Conservation (phyloP, 2,113 vertebrate species). For the Ariopsis seemanni region DNA sequence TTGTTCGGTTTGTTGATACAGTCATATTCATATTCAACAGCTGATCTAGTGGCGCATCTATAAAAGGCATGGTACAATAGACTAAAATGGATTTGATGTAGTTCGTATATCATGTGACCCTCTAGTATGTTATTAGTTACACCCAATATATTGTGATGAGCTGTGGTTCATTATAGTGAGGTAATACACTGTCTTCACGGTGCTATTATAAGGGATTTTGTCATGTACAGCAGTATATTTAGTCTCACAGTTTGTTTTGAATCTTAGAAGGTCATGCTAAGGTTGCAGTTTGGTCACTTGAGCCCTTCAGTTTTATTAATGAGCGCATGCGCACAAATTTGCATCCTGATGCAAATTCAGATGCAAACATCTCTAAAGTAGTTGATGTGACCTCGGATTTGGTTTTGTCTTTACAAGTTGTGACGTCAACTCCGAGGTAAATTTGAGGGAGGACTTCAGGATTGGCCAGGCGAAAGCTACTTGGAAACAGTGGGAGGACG, state of each 20-base stretch:
- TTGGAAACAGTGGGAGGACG: constrained; percentile 21
- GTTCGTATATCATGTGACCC: background rate
- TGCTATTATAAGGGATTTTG: background rate
- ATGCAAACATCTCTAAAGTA: constrained; percentile 17
- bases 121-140: background rate
- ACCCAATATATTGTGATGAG: background rate
- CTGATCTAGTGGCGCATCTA: constrained; percentile 30
- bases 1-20: constrained; percentile 31
- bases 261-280: background rate
- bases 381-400: background rate
- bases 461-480: background rate
- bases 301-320: background rate
- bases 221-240: background rate
- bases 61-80: background rate
- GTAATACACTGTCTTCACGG: background rate
- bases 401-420: too few species aligned
- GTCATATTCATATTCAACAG: constrained; percentile 44
- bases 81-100: background rate
- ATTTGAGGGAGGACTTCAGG: background rate
- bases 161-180: background rate
- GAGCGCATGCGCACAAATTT: background rate
- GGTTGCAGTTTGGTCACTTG: constrained; percentile 6
- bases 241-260: background rate
- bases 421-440: background rate
- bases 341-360: constrained; percentile 11